phyloP scores from a whole-genome alignment of 2,797 vertebrate genomes.

The Tokudaia muenninki region DNA sequence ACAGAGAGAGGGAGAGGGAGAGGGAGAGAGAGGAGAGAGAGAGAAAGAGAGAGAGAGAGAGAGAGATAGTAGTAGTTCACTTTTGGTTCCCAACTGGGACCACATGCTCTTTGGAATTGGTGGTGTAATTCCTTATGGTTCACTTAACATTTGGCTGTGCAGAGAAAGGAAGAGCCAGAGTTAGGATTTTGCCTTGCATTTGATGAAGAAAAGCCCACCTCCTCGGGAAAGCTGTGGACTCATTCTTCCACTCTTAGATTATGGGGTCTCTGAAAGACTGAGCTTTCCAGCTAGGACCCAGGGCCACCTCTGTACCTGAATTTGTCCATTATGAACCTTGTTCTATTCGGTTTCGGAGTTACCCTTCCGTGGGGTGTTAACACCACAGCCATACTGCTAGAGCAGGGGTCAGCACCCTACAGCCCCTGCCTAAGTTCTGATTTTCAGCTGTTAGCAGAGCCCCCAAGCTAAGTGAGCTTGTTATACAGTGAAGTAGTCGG shows the following conservation, averaged over 20 bases:
- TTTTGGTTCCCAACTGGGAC: fast-evolving
- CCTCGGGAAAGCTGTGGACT: neutral
- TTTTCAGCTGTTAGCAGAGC: fast-evolving
- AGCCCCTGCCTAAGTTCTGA: neutral
- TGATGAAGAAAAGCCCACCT: neutral
- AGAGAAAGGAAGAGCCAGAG: neutral
- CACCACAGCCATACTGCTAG: no score
- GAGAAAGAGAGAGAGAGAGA: no score
- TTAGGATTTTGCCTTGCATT: no score
- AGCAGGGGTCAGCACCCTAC: neutral
- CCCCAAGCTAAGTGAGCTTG: neutral
- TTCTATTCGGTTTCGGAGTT: neutral
- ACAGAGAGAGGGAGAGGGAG: no score
- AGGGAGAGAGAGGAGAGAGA: no score
- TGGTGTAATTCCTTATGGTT: neutral
- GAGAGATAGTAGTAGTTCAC: no score
- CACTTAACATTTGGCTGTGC: no score
- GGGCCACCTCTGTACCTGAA: fast-evolving
- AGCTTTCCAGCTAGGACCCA: neutral
- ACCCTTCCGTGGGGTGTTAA: neutral
- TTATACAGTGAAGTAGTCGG: neutral
- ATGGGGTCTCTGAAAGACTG: fast-evolving
- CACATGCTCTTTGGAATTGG: fast-evolving
- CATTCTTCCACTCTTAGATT: neutral
- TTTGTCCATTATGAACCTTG: fast-evolving